phyloP scores from a whole-genome alignment of 2,113 vertebrate species.

The Taurulus bubalis region DNA sequence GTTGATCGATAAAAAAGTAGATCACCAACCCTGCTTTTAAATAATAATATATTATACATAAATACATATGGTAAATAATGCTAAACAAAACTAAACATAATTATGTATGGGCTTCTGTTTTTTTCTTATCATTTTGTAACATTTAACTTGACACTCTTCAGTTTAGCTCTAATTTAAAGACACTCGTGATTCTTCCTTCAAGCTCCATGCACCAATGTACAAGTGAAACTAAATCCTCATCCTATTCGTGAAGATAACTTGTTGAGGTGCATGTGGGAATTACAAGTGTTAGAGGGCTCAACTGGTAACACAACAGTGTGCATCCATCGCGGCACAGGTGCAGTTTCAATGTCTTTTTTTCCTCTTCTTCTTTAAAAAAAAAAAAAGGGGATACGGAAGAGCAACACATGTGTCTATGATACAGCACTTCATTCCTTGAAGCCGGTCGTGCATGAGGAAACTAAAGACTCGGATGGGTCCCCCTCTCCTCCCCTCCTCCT shows the following conservation, averaged over 20 bases:
- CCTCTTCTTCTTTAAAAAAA: background rate
- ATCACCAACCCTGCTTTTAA: too few relatives aligned
- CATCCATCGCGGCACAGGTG: slow-evolving; percentile 13
- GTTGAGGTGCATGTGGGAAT: background rate
- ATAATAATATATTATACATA: too few relatives aligned
- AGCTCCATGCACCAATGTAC: background rate
- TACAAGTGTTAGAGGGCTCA: background rate
- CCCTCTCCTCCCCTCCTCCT: background rate
- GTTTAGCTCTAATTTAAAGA: background rate
- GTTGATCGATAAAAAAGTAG: too few relatives aligned
- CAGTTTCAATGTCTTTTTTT: background rate
- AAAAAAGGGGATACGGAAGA: background rate
- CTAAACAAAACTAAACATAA: too few relatives aligned
- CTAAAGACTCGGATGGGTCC: background rate
- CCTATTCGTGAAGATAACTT: background rate
- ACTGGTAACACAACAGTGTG: background rate
- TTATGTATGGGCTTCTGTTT: too few relatives aligned
- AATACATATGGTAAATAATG: too few relatives aligned
- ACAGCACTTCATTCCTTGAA: background rate
- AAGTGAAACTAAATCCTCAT: background rate
- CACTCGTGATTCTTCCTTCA: background rate
- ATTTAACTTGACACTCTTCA: background rate
- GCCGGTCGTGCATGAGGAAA: background rate
- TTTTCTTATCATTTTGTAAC: background rate
- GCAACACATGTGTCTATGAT: background rate